phyloP scores from a whole-genome alignment of 2,888 invertebrate species.

The Cryptosula pallasiana region DNA sequence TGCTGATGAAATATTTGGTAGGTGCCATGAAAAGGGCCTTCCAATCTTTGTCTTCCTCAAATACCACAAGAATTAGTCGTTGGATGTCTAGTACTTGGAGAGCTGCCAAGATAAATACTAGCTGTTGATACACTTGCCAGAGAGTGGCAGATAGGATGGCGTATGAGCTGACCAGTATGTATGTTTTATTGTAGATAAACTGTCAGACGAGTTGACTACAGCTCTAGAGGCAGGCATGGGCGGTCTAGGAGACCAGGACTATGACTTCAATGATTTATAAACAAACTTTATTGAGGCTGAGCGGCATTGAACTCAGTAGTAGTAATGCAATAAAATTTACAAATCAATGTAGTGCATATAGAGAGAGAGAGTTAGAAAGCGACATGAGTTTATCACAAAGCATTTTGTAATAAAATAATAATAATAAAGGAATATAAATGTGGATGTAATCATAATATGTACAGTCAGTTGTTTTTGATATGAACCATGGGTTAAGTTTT shows the following conservation, averaged over 20 bases:
- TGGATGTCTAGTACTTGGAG: too few relatives aligned
- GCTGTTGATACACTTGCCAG: too few relatives aligned
- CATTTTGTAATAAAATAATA: not conserved
- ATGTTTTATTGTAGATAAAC: too few relatives aligned
- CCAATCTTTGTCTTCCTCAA: too few relatives aligned
- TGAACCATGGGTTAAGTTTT: not conserved
- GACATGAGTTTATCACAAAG: not conserved
- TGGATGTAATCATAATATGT: not conserved
- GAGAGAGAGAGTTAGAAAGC: not conserved
- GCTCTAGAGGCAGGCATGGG: not conserved
- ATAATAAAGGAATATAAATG: not conserved
- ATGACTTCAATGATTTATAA: not conserved
- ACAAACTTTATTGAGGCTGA: not conserved
- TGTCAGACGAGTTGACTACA: slow-evolving; percentile 13
- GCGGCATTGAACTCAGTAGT: not conserved
- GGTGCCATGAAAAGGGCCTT: too few relatives aligned
- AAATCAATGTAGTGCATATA: not conserved
- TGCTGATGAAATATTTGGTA: too few relatives aligned
- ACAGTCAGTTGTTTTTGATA: not conserved
- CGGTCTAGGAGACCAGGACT: slow-evolving; percentile 1
- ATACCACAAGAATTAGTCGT: too few relatives aligned
- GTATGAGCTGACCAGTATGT: too few relatives aligned
- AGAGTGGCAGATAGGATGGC: too few relatives aligned
- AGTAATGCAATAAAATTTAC: not conserved
- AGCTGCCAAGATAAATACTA: too few relatives aligned